Base-by-base conservation (phyloP, 1,140 invertebrate species). In the Pemphigus obesinymphae region DNA sequence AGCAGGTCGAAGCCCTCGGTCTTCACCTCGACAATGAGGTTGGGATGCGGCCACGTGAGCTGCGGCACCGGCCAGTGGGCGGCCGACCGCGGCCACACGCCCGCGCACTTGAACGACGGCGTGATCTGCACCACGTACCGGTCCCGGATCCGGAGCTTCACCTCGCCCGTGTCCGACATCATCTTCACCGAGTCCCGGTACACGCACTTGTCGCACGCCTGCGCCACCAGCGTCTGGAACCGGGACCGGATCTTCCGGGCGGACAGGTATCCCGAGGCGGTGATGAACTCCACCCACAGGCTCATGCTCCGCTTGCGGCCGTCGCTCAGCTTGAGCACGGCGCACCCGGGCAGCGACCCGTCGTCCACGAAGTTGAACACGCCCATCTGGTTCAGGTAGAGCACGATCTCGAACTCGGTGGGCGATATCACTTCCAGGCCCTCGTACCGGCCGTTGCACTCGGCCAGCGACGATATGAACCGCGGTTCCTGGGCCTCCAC, bases 341-440 rank as follows among this genome's bases (percentile, higher is more conserved):
- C 96, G 88, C 96, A 97, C 13, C 96, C 96, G 0, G 95, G 96
- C 58, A 97, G 89, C 1, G 93, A 94, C 0, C 95, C 95, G 88
- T 97, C 96, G 87, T 98, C 96, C 40, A 97, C 95, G 87, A 98
- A 97, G 86, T 97, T 97, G 85, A 98, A 93, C 5, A 97, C 96
- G 6, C 97, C 97, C 97, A 98, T 98, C 87, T 98, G 97, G 86
- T 98, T 98, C 23, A 98, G 90, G 87, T 97, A 98, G 53, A 98
- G 90, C 53, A 98, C 94, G 23, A 97, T 95, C 89, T 98, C 96
- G 87, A 97, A 98, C 86, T 98, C 96, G 48, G 90, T 91, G 1
- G 96, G 95, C 3, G 96, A 96, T 76, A 97, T 90, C 11, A 97
- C 96, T 83, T 95, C 93, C 29, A 96, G 88, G 23, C 95, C 95